Conservation (phyloP, 2,113 vertebrate genomes). For the Lagopus leucura region DNA sequence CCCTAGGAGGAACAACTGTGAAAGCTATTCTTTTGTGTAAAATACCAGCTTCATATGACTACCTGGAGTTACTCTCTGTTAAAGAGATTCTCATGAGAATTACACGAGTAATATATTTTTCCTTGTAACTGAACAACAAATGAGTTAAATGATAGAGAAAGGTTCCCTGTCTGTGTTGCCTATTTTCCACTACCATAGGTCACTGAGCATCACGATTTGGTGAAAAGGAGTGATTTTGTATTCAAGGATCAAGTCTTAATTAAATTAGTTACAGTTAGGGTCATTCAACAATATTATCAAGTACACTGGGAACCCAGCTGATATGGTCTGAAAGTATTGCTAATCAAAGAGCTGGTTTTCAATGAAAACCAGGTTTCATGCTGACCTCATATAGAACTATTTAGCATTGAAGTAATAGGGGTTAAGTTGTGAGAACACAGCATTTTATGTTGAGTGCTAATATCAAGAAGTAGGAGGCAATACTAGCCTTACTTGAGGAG, state of each 20-base stretch:
- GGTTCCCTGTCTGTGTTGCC: not conserved
- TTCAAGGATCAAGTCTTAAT: conserved; percentile 61
- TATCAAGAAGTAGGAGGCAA: not conserved
- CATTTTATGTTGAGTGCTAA: not conserved
- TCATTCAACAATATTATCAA: conserved; percentile 68
- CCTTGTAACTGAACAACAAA: conserved; percentile 26
- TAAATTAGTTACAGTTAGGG: conserved; percentile 69
- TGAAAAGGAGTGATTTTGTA: conserved; percentile 59
- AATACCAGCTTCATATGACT: not conserved
- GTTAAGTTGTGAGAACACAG: not conserved
- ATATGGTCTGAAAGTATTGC: conserved; percentile 63
- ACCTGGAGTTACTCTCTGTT: not conserved
- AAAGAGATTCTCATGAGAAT: conserved; percentile 33
- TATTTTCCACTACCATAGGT: conserved; percentile 34
- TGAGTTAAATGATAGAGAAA: conserved; percentile 47
- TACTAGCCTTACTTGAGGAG: not conserved
- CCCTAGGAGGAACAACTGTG: not conserved
- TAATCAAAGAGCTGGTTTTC: conserved; percentile 70
- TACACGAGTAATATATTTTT: conserved; percentile 15
- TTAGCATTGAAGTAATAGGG: not conserved
- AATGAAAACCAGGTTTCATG: conserved; percentile 44
- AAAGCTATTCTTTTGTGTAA: not conserved
- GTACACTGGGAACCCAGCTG: conserved; percentile 62
- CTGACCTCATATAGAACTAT: not conserved
- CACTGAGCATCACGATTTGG: conserved; percentile 49